Conservation (phyloP, 2,113 vertebrate genomes). For the Gobio gobio region DNA sequence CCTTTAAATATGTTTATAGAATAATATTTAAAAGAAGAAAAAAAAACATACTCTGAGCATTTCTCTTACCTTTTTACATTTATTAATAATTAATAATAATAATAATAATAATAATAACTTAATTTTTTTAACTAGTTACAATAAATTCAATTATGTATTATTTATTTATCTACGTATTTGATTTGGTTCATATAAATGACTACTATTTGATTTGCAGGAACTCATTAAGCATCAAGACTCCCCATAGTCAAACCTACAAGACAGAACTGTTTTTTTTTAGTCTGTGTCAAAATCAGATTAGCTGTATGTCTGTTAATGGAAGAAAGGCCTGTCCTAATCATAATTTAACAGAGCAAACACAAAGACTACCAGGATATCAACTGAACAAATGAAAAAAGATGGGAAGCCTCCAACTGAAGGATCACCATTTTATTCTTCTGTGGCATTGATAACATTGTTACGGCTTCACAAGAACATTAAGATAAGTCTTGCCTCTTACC, state of each 20-base stretch:
- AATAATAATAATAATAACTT: too few relatives aligned
- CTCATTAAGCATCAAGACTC: neutral
- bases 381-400: constrained; percentile 20
- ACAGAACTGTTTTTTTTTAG: neutral
- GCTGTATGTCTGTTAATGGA: neutral
- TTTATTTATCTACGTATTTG: too few relatives aligned
- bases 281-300: neutral
- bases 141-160: too few relatives aligned
- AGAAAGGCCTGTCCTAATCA: neutral
- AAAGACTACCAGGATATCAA: neutral
- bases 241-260: neutral
- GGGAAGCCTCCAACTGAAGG: constrained; percentile 7
- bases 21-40: too few relatives aligned
- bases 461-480: constrained; percentile 43
- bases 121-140: too few relatives aligned
- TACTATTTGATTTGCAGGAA: neutral
- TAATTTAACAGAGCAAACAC: constrained; percentile 6
- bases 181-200: neutral
- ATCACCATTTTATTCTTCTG: constrained; percentile 29
- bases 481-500: constrained; percentile 47
- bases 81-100: too few relatives aligned
- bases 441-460: constrained; percentile 52
- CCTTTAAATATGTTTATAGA: too few relatives aligned
- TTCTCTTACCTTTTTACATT: too few relatives aligned
- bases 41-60: too few relatives aligned